Evolutionary conservation across 1,140 invertebrate species (phyloP).

Genomic region (Euwallacea similis): DNA sequence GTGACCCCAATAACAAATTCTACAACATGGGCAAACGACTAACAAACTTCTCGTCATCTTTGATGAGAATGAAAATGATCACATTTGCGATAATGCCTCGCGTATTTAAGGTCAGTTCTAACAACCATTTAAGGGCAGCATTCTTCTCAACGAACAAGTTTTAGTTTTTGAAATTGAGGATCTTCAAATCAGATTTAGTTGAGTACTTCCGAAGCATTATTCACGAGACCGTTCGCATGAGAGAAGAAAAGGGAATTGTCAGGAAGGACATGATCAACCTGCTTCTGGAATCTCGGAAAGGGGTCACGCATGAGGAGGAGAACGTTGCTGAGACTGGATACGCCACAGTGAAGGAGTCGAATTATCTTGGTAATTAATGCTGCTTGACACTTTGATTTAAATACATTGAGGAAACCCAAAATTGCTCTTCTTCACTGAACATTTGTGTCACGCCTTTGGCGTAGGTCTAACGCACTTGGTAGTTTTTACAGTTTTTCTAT

Average conservation of each 20-base stretch:
- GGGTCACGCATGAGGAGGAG: slow-evolving; percentile 25
- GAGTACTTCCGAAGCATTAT: slow-evolving; percentile 47
- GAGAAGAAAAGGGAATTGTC: slow-evolving; percentile 52
- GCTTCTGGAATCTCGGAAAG: slow-evolving; percentile 54
- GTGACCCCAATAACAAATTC: slow-evolving; percentile 50
- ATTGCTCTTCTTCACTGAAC: too few relatives aligned
- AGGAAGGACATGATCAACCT: slow-evolving; percentile 55
- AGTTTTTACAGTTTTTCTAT: too few relatives aligned
- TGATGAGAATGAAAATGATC: slow-evolving; percentile 2
- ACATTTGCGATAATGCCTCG: not conserved
- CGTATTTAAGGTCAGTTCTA: too few relatives aligned
- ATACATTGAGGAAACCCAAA: too few relatives aligned
- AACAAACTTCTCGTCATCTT: not conserved
- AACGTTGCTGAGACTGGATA: slow-evolving; percentile 21
- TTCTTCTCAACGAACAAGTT: too few relatives aligned
- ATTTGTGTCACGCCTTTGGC: too few relatives aligned
- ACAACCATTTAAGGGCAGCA: too few relatives aligned
- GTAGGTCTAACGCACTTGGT: too few relatives aligned
- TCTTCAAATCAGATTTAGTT: slow-evolving; percentile 12
- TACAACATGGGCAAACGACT: slow-evolving; percentile 51
- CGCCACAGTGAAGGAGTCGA: slow-evolving; percentile 25
- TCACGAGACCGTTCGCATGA: slow-evolving; percentile 47
- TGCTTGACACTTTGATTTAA: too few relatives aligned
- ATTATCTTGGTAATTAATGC: not conserved
- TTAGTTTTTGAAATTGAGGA: slow-evolving; percentile 21